Evolutionary conservation across 2,888 invertebrate genomes (phyloP).

Genomic region (Stenodera caucasica): DNA sequence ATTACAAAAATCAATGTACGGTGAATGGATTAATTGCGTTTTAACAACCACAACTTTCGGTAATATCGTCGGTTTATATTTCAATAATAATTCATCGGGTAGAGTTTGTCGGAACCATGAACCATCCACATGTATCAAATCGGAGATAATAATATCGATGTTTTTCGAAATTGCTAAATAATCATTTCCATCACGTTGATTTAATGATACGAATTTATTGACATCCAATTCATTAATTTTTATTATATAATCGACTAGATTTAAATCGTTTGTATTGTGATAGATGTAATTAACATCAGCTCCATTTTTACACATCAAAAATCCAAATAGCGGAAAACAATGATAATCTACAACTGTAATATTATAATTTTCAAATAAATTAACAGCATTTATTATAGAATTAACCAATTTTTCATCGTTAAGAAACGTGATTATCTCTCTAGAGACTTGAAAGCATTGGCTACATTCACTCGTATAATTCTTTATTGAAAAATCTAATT

Average conservation of each 20-base stretch:
- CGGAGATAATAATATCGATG: constrained; percentile 60
- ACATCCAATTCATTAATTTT: constrained; percentile 54
- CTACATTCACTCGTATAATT: constrained; percentile 18
- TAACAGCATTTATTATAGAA: constrained; percentile 35
- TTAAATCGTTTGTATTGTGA: constrained; percentile 50
- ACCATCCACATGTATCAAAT: constrained; percentile 62
- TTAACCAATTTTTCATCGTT: constrained; percentile 50
- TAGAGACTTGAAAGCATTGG: constrained; percentile 42
- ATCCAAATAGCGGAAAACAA: constrained; percentile 66
- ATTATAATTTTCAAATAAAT: constrained; percentile 51
- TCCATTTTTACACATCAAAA: constrained; percentile 61
- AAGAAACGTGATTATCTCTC: constrained; percentile 44
- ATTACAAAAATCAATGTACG: constrained; percentile 63
- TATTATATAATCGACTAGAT: constrained; percentile 56
- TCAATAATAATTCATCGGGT: constrained; percentile 17
- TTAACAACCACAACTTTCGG: constrained; percentile 60
- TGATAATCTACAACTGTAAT: constrained; percentile 61
- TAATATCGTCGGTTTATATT: constrained; percentile 38
- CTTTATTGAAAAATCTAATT: constrained; percentile 24
- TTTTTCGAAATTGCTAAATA: constrained; percentile 31
- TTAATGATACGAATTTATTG: constrained; percentile 37
- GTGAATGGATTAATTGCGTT: constrained; percentile 63
- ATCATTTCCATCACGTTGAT: constrained; percentile 31
- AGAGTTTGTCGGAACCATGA: constrained; percentile 56
- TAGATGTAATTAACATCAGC: constrained; percentile 57